Evolutionary conservation across 2,113 vertebrate genomes (phyloP).

Genomic region (Callipepla squamata): DNA sequence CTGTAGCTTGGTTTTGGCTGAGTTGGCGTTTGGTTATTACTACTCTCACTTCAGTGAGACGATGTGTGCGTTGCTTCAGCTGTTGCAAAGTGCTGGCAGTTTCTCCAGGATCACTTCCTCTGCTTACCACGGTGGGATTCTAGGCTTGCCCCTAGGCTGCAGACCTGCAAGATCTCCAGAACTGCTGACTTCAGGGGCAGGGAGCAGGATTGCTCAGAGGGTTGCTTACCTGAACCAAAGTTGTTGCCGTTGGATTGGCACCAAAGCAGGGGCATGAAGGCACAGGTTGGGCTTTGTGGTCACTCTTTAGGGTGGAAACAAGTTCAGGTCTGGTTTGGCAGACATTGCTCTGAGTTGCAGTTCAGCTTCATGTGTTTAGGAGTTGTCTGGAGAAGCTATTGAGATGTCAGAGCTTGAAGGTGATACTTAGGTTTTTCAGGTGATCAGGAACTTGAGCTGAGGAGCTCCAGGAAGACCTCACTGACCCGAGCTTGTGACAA

Average conservation of each 20-base stretch:
- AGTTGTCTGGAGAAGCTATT: neutral
- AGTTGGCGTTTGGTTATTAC: neutral
- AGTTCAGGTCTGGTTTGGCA: neutral
- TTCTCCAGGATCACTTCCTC: neutral
- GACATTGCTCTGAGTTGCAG: neutral
- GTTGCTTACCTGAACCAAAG: neutral
- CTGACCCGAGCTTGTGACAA: neutral
- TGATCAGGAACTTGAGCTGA: neutral
- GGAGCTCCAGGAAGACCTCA: neutral
- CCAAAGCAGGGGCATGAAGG: fast-evolving
- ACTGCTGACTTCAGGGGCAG: too few relatives aligned
- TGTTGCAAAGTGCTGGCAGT: fast-evolving
- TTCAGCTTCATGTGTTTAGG: neutral
- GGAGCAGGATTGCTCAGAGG: neutral
- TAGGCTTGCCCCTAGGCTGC: neutral
- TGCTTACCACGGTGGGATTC: neutral
- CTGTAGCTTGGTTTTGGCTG: neutral
- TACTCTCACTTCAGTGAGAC: fast-evolving
- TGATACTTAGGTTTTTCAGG: neutral
- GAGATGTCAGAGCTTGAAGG: neutral
- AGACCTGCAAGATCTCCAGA: fast-evolving
- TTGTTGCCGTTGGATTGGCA: fast-evolving
- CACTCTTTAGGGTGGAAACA: neutral
- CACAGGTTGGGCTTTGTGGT: neutral
- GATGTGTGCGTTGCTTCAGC: fast-evolving